Evolutionary conservation across 2,113 vertebrate species (phyloP).

Genomic region (Myanophis thanlyinensis): DNA sequence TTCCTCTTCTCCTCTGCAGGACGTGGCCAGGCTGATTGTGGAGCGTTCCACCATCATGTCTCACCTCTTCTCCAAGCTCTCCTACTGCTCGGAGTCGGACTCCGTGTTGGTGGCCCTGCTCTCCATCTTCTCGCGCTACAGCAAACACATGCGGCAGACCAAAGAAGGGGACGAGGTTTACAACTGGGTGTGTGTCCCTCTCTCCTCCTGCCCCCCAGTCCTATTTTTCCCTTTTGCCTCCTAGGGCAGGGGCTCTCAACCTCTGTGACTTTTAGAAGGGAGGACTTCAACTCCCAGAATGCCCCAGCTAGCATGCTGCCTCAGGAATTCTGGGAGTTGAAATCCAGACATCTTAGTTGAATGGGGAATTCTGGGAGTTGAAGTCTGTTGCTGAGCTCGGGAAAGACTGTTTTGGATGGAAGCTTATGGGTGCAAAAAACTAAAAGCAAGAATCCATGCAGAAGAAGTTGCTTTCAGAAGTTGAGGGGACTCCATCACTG

Average conservation of each 20-base stretch:
- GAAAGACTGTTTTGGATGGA: background rate
- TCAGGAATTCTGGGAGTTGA: background rate
- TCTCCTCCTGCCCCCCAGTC: background rate
- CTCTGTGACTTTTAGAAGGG: background rate
- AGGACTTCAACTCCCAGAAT: background rate
- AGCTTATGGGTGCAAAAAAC: no score
- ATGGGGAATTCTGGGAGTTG: background rate
- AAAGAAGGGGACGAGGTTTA: constrained; percentile 98
- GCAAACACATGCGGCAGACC: constrained; percentile 92
- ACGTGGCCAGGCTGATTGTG: constrained; percentile 92
- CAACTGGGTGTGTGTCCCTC: constrained; percentile 84
- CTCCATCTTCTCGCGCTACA: constrained; percentile 88
- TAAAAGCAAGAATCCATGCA: no score
- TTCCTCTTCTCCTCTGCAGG: constrained; percentile 66
- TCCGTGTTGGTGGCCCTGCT: constrained; percentile 89
- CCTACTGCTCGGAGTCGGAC: constrained; percentile 80
- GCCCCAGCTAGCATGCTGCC: background rate
- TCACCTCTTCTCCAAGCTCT: constrained; percentile 91
- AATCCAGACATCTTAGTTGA: no score
- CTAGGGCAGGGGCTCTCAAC: background rate
- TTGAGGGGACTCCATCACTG: no score
- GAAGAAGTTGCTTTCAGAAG: no score
- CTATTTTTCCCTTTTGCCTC: background rate
- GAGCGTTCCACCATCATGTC: constrained; percentile 99
- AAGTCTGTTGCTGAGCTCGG: background rate